A percentile compares a stretch with the other conserved stretches of the same genome.
Evolutionary conservation across 2,888 invertebrate genomes (phyloP).

Genomic region (Drosophila macrospina): DNA sequence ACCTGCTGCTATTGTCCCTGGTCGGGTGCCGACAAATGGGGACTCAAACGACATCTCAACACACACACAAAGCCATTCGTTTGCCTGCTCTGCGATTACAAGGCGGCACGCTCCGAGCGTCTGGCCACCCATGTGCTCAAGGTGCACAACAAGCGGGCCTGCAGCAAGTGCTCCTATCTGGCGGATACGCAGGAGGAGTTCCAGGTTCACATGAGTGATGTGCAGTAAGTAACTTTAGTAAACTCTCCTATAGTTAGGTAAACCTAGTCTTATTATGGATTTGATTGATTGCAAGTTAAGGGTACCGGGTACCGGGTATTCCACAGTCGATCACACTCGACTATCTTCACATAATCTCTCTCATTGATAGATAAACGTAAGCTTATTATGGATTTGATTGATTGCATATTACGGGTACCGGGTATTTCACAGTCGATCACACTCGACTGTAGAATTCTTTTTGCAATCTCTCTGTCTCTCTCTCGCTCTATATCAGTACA

Average conservation of each 20-base stretch:
- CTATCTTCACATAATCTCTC: too few relatives aligned
- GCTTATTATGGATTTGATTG: neutral
- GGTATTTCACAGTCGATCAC: neutral
- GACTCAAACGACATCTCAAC: constrained; percentile 95
- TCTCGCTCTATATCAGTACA: neutral
- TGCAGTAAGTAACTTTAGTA: constrained; percentile 88
- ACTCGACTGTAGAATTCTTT: neutral
- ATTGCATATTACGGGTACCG: neutral
- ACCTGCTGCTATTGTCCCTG: constrained; percentile 96
- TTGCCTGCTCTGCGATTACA: constrained; percentile 96
- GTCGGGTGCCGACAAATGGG: constrained; percentile 98
- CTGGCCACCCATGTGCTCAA: constrained; percentile 95
- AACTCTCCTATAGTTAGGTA: neutral
- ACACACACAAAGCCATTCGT: constrained; percentile 96
- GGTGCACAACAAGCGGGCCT: constrained; percentile 96
- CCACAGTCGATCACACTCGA: neutral
- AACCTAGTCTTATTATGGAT: too few relatives aligned
- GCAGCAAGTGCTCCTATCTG: constrained; percentile 94
- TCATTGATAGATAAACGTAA: too few relatives aligned
- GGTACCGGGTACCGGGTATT: neutral
- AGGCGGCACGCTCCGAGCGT: constrained; percentile 95
- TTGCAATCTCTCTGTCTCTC: too few relatives aligned
- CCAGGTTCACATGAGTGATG: constrained; percentile 91
- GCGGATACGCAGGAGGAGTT: constrained; percentile 93
- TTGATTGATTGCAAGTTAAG: neutral